These are phyloP conservation scores for Adineta ricciae DNA, from an alignment of 2,888 invertebrate genomes.

Conservation along the genomic window DNA sequence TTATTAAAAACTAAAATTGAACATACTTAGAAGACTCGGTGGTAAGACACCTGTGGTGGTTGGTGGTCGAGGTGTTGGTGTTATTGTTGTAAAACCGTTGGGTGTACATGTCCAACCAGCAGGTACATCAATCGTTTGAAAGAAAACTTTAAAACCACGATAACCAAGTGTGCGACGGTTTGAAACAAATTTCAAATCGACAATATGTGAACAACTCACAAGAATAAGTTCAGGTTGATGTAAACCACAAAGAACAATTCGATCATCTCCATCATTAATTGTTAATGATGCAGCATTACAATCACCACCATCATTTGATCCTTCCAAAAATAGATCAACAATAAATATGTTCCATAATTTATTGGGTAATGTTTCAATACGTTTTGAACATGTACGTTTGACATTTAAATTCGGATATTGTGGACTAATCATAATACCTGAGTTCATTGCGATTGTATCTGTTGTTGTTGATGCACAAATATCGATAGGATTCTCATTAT, in stretches of 20 bases:
- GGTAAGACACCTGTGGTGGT: neutral
- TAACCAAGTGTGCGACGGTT: neutral
- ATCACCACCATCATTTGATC: neutral
- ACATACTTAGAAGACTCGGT: neutral
- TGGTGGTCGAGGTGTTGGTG: neutral
- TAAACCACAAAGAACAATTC: neutral
- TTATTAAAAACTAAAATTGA: neutral
- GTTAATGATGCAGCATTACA: neutral
- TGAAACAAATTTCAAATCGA: neutral
- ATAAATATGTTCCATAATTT: neutral
- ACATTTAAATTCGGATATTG: neutral
- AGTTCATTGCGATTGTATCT: neutral
- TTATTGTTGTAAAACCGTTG: neutral
- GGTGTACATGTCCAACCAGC: neutral
- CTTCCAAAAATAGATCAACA: neutral
- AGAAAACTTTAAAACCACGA: conserved; percentile 4
- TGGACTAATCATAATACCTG: neutral
- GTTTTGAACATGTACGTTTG: neutral
- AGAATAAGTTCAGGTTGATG: neutral
- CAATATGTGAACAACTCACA: neutral
- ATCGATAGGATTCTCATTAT: neutral
- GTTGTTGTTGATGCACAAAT: neutral
- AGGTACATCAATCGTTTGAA: neutral
- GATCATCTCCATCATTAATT: neutral
- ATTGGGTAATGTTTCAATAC: neutral